Percentiles rank a stretch among this genome's conserved stretches.
Conservation (phyloP, 2,113 vertebrate species). For the Fulmarus glacialis region DNA sequence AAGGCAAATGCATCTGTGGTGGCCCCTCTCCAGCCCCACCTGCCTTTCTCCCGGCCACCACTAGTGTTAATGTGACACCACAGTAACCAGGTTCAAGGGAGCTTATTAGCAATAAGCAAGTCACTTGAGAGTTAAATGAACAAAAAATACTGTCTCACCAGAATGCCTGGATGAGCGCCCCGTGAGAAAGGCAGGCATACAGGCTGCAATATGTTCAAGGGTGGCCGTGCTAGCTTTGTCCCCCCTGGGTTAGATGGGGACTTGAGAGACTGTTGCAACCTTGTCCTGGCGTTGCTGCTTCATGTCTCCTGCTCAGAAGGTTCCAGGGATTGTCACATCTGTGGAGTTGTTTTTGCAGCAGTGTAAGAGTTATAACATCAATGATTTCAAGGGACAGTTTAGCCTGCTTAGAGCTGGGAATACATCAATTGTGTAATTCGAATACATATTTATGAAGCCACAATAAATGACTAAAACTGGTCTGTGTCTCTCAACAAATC, state of each 20-base stretch:
- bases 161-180: not conserved
- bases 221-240: not conserved
- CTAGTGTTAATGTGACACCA: not conserved
- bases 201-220: not conserved
- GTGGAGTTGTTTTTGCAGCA: not conserved
- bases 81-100: not conserved
- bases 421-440: not conserved
- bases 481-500: not conserved
- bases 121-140: not conserved
- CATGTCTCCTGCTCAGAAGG: not conserved
- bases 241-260: not conserved
- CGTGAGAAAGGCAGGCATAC: fast-evolving
- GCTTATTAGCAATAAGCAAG: not conserved
- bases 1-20: not conserved
- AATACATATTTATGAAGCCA: not conserved
- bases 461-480: not conserved
- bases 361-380: not conserved
- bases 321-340: not conserved
- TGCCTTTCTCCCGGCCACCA: not conserved
- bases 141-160: not conserved
- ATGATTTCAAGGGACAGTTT: not conserved
- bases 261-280: not conserved
- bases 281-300: not conserved
- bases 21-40: not conserved
- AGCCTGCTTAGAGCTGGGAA: not conserved